Conservation (phyloP, 2,888 invertebrate species). For the Hypomecis punctinalis region DNA sequence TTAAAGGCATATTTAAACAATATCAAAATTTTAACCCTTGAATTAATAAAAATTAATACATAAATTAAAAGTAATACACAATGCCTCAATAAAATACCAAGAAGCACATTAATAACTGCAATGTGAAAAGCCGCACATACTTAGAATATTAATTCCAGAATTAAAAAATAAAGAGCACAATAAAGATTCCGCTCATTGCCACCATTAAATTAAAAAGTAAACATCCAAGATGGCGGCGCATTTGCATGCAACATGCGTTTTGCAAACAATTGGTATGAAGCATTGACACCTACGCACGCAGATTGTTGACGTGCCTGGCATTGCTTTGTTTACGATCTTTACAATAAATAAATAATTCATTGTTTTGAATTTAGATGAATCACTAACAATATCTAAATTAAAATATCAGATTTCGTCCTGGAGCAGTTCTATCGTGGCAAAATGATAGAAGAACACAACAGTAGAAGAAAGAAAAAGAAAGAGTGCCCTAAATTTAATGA, state of each 20-base stretch:
- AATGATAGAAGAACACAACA: too few relatives aligned
- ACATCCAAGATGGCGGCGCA: constrained; percentile 31
- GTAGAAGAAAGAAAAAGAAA: too few relatives aligned
- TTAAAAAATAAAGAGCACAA: constrained; percentile 15
- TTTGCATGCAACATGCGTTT: constrained; percentile 40
- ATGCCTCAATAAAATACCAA: too few relatives aligned
- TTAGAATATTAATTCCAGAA: constrained; percentile 10
- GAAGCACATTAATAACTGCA: not conserved
- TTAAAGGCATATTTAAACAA: too few relatives aligned
- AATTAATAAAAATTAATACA: too few relatives aligned
- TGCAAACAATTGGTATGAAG: constrained; percentile 43
- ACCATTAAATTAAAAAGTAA: constrained; percentile 33
- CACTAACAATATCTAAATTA: constrained; percentile 9
- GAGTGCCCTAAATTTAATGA: too few relatives aligned
- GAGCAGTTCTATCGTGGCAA: too few relatives aligned
- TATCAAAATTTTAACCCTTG: too few relatives aligned
- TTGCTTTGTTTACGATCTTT: constrained; percentile 18
- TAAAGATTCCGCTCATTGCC: constrained; percentile 20
- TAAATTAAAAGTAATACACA: too few relatives aligned
- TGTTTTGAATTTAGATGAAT: constrained; percentile 11
- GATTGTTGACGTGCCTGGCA: constrained; percentile 24
- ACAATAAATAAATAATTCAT: constrained; percentile 5
- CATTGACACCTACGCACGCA: constrained; percentile 39
- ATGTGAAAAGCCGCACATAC: not conserved
- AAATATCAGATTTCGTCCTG: too few relatives aligned